These are phyloP conservation scores for Odontomachus brunneus DNA, from an alignment of 1,140 invertebrate genomes.

Conservation along the genomic window DNA sequence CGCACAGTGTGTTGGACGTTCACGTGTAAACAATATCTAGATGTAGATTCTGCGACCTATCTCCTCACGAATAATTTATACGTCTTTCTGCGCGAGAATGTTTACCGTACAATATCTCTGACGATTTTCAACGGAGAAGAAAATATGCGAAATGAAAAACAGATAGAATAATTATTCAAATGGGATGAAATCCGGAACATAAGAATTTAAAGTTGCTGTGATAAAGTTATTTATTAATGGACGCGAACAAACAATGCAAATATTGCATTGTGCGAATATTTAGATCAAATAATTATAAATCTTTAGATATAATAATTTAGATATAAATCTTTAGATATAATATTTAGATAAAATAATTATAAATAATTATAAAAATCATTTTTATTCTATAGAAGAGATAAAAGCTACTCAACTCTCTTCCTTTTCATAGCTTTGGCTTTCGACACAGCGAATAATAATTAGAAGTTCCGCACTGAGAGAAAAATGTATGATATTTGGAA, in stretches of 20 bases:
- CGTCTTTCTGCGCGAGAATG: background rate
- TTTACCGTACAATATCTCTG: background rate
- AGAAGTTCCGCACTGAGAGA: no score
- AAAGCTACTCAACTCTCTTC: constrained; percentile 66
- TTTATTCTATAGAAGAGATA: background rate
- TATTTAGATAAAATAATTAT: background rate
- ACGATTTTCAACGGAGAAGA: background rate
- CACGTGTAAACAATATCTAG: constrained; percentile 37
- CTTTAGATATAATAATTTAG: no score
- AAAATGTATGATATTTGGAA: no score
- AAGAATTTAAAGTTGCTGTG: no score
- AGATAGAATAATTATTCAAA: background rate
- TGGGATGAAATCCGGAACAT: no score
- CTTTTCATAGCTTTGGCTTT: constrained; percentile 68
- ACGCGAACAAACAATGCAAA: no score
- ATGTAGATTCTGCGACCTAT: background rate
- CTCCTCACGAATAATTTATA: background rate
- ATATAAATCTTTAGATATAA: no score
- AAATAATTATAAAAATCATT: constrained; percentile 60
- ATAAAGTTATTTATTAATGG: no score
- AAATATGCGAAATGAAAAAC: background rate
- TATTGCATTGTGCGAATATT: no score
- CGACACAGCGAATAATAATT: no score
- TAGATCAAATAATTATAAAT: no score
- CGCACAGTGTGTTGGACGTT: constrained; percentile 11